Evolutionary conservation across 92 coral and sea anemone species (phyloP).

Genomic region (Zoanthus sociatus): DNA sequence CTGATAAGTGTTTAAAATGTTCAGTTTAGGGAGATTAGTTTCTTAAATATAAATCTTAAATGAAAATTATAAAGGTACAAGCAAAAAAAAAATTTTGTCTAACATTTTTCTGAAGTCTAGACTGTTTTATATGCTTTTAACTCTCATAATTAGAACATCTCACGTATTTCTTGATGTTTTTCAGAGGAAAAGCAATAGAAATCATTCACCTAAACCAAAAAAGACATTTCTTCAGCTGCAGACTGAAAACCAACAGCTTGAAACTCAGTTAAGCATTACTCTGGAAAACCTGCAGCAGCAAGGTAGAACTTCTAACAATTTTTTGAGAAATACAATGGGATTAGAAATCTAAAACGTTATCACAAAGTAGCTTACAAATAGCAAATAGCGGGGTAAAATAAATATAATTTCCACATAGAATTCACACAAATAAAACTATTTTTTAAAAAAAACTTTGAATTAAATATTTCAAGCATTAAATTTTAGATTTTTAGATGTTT

Average conservation of each 20-base stretch:
- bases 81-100: not conserved
- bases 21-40: not conserved
- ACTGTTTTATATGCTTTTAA: too few relatives aligned
- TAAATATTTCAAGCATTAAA: not conserved
- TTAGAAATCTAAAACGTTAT: not conserved
- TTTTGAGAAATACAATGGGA: not conserved
- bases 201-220: not conserved
- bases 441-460: not conserved
- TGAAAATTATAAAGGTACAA: not conserved
- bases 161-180: not conserved
- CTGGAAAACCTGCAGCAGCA: not conserved
- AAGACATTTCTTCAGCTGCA: constrained; percentile 4
- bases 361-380: not conserved
- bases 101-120: not conserved
- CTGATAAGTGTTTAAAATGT: not conserved
- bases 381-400: not conserved
- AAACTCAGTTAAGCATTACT: not conserved
- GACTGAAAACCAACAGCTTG: constrained; percentile 5
- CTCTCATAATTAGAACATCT: not conserved
- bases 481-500: not conserved
- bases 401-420: not conserved
- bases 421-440: not conserved
- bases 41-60: not conserved
- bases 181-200: not conserved
- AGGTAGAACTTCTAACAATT: not conserved